A percentile compares a stretch with the other conserved stretches of the same genome.
These are phyloP conservation scores for Todiramphus chloris DNA, from an alignment of 2,113 vertebrate species.

Conservation along the genomic window DNA sequence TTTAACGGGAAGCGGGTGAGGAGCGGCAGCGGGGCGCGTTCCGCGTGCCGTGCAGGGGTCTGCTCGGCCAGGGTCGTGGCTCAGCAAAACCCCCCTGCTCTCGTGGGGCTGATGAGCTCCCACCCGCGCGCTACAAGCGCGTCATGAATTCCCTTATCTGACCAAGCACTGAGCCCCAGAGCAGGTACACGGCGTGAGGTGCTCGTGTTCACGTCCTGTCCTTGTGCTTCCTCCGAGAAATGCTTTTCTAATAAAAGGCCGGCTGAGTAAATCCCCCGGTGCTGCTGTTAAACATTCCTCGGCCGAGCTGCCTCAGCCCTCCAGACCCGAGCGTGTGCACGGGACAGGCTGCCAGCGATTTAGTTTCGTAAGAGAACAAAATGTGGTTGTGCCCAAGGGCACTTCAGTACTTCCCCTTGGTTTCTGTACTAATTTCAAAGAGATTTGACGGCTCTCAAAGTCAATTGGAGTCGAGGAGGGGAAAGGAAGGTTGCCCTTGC, in stretches of 20 bases:
- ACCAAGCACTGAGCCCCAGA: rapidly evolving
- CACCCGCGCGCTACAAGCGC: not conserved
- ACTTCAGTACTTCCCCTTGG: not conserved
- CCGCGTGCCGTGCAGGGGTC: rapidly evolving
- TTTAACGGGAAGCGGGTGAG: not conserved
- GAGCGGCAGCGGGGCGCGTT: not conserved
- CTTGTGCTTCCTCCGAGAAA: not conserved
- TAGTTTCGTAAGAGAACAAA: not conserved
- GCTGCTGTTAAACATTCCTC: not conserved
- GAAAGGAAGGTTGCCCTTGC: not conserved
- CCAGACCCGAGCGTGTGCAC: not conserved
- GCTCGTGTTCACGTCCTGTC: rapidly evolving
- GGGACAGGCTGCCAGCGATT: not conserved
- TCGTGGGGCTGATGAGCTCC: not conserved
- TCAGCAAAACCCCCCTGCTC: not conserved
- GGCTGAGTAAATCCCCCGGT: not conserved
- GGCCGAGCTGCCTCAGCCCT: not conserved
- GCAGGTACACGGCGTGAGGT: not conserved
- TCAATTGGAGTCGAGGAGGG: not conserved
- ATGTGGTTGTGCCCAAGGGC: not conserved
- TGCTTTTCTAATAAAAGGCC: not conserved
- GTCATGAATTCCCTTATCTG: rapidly evolving
- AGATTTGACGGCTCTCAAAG: not conserved
- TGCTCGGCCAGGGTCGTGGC: rapidly evolving
- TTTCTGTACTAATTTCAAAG: not conserved